phyloP scores from a whole-genome alignment of 2,113 vertebrate species.

The Xiphophorus hellerii region DNA sequence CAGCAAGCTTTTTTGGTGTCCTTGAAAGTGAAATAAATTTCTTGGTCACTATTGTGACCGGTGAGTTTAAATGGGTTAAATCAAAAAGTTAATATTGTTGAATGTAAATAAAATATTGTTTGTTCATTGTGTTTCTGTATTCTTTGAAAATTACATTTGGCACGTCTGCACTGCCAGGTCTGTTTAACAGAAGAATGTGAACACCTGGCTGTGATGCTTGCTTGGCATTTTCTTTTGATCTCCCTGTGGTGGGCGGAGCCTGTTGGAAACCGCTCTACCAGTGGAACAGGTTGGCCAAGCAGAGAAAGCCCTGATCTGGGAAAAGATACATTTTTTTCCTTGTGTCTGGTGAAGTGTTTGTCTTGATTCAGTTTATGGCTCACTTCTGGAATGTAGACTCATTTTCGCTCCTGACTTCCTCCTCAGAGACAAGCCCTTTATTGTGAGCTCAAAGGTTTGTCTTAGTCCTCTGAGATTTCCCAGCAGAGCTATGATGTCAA shows the following conservation, averaged over 20 bases:
- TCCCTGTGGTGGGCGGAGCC: slow-evolving; percentile 17
- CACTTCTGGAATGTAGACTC: not conserved
- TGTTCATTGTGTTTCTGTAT: not conserved
- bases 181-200: not conserved
- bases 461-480: not conserved
- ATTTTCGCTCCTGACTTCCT: slow-evolving; percentile 22
- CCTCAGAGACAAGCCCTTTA: not conserved
- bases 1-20: too few relatives aligned
- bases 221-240: not conserved
- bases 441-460: slow-evolving; percentile 28
- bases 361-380: not conserved
- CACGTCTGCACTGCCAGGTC: too few relatives aligned
- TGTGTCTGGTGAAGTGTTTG: not conserved
- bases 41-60: too few relatives aligned
- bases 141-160: not conserved
- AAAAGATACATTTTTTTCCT: not conserved
- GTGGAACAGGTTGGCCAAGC: slow-evolving; percentile 42
- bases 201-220: not conserved
- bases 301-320: too few relatives aligned
- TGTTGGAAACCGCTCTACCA: not conserved
- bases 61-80: too few relatives aligned
- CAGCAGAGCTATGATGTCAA: not conserved
- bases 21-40: too few relatives aligned
- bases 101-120: too few relatives aligned
- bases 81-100: too few relatives aligned